Conservation (phyloP, 2,888 invertebrate species). For the Cephus pygmeus region DNA sequence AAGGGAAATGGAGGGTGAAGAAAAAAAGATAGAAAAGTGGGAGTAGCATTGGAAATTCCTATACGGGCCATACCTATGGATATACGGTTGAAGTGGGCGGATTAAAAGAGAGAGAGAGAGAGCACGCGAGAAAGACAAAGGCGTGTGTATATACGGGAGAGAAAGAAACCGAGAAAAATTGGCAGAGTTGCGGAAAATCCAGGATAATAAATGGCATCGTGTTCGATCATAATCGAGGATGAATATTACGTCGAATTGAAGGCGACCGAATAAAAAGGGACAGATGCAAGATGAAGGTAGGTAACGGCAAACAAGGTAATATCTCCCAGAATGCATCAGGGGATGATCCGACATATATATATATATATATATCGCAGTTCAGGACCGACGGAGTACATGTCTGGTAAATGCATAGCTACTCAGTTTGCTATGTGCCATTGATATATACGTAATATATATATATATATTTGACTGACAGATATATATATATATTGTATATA, state of each 20-base stretch:
- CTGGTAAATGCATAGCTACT: neutral
- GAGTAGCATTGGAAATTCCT: neutral
- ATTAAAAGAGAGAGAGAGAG: neutral
- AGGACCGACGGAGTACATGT: neutral
- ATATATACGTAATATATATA: neutral
- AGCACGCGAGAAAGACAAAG: too few species aligned
- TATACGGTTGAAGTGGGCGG: neutral
- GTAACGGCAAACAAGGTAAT: neutral
- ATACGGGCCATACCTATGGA: neutral
- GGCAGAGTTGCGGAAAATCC: neutral
- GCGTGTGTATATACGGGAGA: neutral
- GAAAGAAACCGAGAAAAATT: neutral
- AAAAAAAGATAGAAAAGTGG: neutral
- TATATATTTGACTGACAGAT: too few species aligned
- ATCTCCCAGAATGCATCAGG: neutral
- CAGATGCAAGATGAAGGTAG: neutral
- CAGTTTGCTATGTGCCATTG: neutral
- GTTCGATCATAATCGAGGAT: neutral
- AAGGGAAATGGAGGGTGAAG: neutral
- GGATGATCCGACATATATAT: neutral
- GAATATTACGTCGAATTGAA: neutral
- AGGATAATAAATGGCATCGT: neutral
- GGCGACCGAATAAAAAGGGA: neutral
- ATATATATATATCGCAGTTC: neutral
- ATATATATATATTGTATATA: too few species aligned